Conservation (phyloP, 2,113 vertebrate genomes). For the Scolopax mira region DNA sequence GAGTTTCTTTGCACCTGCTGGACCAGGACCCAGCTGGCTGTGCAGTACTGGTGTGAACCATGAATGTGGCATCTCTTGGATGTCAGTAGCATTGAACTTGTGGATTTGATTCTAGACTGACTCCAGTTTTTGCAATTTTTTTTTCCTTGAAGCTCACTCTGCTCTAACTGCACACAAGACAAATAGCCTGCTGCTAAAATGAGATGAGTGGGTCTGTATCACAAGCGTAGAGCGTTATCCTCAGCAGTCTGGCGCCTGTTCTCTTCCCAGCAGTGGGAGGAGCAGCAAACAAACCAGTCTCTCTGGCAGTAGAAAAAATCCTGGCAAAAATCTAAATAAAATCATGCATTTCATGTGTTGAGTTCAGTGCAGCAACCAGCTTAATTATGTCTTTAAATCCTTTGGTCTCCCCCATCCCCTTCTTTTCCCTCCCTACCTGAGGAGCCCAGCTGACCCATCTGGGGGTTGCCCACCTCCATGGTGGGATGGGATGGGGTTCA, state of each 20-base stretch:
- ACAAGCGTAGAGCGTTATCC: background rate
- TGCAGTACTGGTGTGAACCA: background rate
- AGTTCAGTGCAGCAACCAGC: background rate
- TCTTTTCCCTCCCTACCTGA: background rate
- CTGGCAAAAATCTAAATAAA: background rate
- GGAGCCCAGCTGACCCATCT: background rate
- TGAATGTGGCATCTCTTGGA: background rate
- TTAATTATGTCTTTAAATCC: background rate
- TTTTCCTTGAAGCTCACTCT: background rate
- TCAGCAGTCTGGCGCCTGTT: slow-evolving; percentile 13
- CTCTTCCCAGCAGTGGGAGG: background rate
- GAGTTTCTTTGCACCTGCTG: background rate
- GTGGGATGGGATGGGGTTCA: background rate
- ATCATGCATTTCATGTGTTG: background rate
- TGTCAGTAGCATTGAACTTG: rapidly evolving
- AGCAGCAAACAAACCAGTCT: background rate
- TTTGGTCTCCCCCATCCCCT: background rate
- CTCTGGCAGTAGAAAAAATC: slow-evolving; percentile 12
- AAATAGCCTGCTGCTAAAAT: background rate
- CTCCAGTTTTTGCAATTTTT: background rate
- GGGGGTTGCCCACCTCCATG: background rate
- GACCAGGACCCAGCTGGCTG: background rate
- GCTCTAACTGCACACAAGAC: background rate
- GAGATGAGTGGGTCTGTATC: background rate
- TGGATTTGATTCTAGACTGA: background rate